phyloP scores from a whole-genome alignment of 2,113 vertebrate species.

The Bothrops jararaca region DNA sequence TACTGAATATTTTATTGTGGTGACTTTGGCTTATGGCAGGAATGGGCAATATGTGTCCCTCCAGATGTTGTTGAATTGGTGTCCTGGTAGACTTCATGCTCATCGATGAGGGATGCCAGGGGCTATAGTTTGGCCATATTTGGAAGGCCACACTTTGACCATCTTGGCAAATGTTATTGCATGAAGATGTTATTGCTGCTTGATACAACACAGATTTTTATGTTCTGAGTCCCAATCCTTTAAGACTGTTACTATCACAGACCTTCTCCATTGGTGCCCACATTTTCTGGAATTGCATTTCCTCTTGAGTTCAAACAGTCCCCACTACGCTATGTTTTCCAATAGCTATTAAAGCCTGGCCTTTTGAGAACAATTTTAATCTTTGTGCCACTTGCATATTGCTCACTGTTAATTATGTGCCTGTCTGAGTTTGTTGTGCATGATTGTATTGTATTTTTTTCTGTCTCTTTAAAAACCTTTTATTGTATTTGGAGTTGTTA shows the following conservation, averaged over 20 bases:
- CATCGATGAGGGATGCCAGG: not conserved
- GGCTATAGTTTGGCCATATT: not conserved
- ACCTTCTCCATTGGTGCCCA: not conserved
- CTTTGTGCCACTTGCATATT: not conserved
- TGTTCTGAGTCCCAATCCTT: not conserved
- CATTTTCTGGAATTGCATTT: not conserved
- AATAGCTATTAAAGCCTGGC: not conserved
- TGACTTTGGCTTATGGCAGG: not conserved
- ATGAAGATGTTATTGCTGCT: not conserved
- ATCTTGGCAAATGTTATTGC: not conserved
- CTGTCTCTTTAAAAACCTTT: not conserved
- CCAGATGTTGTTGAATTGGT: not conserved
- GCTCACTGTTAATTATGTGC: not conserved
- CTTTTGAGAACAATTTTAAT: not conserved
- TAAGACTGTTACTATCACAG: not conserved
- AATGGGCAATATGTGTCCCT: not conserved
- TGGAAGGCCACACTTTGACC: not conserved
- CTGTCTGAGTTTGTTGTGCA: not conserved
- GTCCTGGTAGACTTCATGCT: not conserved
- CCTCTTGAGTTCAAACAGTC: not conserved
- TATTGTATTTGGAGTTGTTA: not conserved
- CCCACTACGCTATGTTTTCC: not conserved
- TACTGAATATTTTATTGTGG: not conserved
- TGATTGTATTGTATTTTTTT: not conserved
- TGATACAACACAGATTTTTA: not conserved